Evolutionary conservation across 2,797 vertebrate genomes (phyloP).

Genomic region (Paedocypris micromegethes): DNA sequence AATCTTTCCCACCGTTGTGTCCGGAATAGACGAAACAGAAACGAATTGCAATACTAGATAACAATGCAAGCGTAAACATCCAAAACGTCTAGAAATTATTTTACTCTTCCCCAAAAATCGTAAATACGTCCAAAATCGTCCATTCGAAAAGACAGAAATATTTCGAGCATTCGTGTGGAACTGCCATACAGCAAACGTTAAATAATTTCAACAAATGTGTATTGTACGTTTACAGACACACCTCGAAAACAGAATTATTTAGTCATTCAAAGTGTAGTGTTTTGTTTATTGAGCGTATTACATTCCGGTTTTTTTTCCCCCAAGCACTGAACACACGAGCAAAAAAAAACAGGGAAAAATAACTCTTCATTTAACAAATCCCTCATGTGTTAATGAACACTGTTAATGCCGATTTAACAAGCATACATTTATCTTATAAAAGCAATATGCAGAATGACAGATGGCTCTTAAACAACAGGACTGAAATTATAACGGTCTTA

Average conservation of each 20-base stretch:
- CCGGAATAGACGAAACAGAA: not conserved
- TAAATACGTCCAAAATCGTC: too few relatives aligned
- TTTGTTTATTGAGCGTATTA: constrained; percentile 12
- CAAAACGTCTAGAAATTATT: too few relatives aligned
- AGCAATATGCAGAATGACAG: not conserved
- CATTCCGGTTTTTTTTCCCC: too few relatives aligned
- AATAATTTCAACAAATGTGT: too few relatives aligned
- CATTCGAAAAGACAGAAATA: too few relatives aligned
- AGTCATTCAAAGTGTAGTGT: constrained; percentile 11
- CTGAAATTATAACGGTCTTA: constrained; percentile 47
- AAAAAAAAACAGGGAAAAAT: too few relatives aligned
- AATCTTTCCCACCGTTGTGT: too few relatives aligned
- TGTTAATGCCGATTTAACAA: constrained; percentile 10
- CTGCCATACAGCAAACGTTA: not conserved
- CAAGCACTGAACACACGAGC: too few relatives aligned
- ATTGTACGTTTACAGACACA: constrained; percentile 13
- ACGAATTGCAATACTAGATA: not conserved
- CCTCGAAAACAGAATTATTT: constrained; percentile 14
- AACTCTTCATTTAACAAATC: too few relatives aligned
- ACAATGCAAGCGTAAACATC: too few relatives aligned
- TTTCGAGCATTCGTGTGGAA: too few relatives aligned
- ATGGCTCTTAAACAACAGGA: constrained; percentile 2
- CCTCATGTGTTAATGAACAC: not conserved
- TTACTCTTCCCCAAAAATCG: too few relatives aligned
- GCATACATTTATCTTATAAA: not conserved